phyloP scores from a whole-genome alignment of 2,888 invertebrate genomes.

The Sturmia bella region DNA sequence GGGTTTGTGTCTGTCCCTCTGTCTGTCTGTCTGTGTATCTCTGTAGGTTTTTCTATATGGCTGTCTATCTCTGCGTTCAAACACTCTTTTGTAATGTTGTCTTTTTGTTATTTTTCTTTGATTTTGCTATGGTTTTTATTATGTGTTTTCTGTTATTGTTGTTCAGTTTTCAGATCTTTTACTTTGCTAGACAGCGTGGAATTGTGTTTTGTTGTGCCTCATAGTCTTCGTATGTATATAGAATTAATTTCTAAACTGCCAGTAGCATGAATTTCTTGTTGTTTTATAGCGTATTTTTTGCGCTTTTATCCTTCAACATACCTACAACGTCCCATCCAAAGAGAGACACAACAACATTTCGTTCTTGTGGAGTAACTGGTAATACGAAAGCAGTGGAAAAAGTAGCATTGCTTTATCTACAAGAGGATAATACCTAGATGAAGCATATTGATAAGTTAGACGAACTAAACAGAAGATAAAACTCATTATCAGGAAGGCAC shows the following conservation, averaged over 20 bases:
- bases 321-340: not conserved
- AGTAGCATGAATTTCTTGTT: conserved; percentile 56
- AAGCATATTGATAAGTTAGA: too few relatives aligned
- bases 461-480: too few relatives aligned
- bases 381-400: too few relatives aligned
- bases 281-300: conserved; percentile 17
- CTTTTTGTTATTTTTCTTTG: conserved; percentile 20
- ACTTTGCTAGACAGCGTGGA: conserved; percentile 67
- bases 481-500: too few relatives aligned
- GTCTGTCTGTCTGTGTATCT: conserved; percentile 13
- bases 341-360: too few relatives aligned
- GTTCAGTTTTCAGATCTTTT: conserved; percentile 56
- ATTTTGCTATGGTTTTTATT: conserved; percentile 40
- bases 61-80: conserved; percentile 22
- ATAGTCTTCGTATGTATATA: conserved; percentile 14
- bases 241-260: conserved; percentile 55
- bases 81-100: conserved; percentile 30
- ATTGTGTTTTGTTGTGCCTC: conserved; percentile 40
- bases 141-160: conserved; percentile 29
- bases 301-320: conserved; percentile 43
- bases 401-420: too few relatives aligned
- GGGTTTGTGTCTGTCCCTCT: not conserved
- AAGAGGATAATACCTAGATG: too few relatives aligned
- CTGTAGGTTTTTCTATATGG: conserved; percentile 9
- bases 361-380: too few relatives aligned